Conservation (phyloP, 2,113 vertebrate species). For the Rostratula benghalensis region DNA sequence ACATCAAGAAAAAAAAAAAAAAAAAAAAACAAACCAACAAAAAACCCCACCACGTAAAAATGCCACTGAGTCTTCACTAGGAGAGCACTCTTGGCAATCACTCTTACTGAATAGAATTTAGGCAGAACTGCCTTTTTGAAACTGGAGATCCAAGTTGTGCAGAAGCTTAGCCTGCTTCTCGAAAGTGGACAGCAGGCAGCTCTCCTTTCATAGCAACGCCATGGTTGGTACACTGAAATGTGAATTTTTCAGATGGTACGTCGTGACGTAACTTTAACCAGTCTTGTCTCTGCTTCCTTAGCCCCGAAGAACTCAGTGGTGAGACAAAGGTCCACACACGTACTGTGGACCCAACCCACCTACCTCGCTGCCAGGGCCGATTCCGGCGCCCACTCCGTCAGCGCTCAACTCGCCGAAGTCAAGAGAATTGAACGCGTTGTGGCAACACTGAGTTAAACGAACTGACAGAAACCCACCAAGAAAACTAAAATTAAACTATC, state of each 20-base stretch:
- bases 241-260: neutral
- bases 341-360: fast-evolving
- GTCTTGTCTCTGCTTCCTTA: neutral
- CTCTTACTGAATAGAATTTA: neutral
- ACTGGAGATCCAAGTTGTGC: neutral
- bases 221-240: no score
- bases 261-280: fast-evolving
- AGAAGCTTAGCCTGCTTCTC: neutral
- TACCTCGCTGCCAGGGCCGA: neutral
- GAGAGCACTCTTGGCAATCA: neutral
- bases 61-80: neutral
- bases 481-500: constrained; percentile 52
- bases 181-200: neutral
- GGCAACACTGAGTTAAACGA: neutral
- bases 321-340: neutral
- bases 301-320: neutral
- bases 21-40: no score
- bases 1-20: neutral
- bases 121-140: neutral
- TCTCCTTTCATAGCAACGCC: neutral
- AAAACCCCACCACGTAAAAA: neutral
- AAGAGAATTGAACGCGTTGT: neutral
- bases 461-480: constrained; percentile 1
- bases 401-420: neutral
- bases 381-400: neutral